These are phyloP conservation scores for Steatornis caripensis DNA, from an alignment of 2,113 vertebrate genomes.

Conservation along the genomic window DNA sequence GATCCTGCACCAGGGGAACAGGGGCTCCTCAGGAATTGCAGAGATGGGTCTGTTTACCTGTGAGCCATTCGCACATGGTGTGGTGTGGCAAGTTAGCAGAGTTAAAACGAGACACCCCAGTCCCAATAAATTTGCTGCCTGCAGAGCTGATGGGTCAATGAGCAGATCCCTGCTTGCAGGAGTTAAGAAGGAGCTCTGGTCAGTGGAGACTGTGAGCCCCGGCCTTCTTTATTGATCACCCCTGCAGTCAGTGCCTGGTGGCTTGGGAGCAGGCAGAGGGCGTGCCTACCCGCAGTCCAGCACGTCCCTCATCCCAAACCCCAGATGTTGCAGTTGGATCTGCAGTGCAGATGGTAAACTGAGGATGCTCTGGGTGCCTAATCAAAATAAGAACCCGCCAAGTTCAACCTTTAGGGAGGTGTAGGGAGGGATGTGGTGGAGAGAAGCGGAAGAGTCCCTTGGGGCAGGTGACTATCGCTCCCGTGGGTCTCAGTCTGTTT, in stretches of 20 bases:
- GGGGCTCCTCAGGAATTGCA: not conserved
- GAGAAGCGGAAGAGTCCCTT: not conserved
- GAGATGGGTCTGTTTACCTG: not conserved
- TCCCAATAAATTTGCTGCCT: not conserved
- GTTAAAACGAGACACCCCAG: not conserved
- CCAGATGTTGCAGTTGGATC: not conserved
- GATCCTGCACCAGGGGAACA: fast-evolving
- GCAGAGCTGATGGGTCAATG: not conserved
- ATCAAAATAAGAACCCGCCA: not conserved
- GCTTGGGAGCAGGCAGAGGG: not conserved
- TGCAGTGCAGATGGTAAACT: not conserved
- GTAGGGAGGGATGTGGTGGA: not conserved
- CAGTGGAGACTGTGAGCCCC: not conserved
- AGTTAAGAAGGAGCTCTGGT: not conserved
- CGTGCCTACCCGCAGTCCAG: fast-evolving
- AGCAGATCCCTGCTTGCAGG: not conserved
- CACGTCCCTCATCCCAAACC: not conserved
- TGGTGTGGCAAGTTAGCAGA: not conserved
- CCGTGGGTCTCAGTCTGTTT: fast-evolving
- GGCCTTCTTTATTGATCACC: not conserved
- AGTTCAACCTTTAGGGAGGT: not conserved
- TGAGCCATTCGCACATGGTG: fast-evolving
- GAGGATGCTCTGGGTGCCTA: not conserved
- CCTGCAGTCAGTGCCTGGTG: not conserved
- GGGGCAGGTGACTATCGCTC: not conserved